phyloP scores from a whole-genome alignment of 1,140 invertebrate genomes.

The Ptiloglossa arizonensis region DNA sequence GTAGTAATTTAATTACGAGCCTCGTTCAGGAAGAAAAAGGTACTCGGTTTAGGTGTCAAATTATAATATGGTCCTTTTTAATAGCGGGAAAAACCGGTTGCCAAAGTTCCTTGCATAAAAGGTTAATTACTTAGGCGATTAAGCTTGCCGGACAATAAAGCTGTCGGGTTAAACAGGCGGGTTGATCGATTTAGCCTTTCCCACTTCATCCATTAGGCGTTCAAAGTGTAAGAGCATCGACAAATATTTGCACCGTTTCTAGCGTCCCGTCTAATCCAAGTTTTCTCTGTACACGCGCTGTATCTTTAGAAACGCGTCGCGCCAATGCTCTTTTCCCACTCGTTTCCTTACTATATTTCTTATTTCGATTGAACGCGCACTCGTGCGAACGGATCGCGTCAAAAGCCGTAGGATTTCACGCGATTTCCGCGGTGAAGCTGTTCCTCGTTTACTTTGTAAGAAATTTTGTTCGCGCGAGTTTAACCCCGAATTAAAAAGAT shows the following conservation, averaged over 20 bases:
- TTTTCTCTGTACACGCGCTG: neutral
- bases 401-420: too few relatives aligned
- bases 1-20: neutral
- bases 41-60: neutral
- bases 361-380: too few relatives aligned
- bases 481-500: too few relatives aligned
- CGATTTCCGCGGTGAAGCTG: too few relatives aligned
- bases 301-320: neutral
- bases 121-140: slow-evolving; percentile 45
- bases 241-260: slow-evolving; percentile 36
- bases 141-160: slow-evolving; percentile 33
- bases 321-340: neutral
- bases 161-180: slow-evolving; percentile 18
- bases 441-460: too few relatives aligned
- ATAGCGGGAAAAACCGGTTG: slow-evolving; percentile 1
- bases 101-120: slow-evolving; percentile 23
- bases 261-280: neutral
- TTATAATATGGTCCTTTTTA: slow-evolving; percentile 6
- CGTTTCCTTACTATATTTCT: neutral
- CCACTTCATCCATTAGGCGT: neutral
- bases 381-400: too few relatives aligned
- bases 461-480: neutral
- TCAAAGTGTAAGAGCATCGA: slow-evolving; percentile 1
- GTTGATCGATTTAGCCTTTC: slow-evolving; percentile 37
- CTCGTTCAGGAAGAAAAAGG: neutral